These are phyloP conservation scores for Ctenodactylus gundi DNA, from an alignment of 2,113 vertebrate species.

Conservation along the genomic window DNA sequence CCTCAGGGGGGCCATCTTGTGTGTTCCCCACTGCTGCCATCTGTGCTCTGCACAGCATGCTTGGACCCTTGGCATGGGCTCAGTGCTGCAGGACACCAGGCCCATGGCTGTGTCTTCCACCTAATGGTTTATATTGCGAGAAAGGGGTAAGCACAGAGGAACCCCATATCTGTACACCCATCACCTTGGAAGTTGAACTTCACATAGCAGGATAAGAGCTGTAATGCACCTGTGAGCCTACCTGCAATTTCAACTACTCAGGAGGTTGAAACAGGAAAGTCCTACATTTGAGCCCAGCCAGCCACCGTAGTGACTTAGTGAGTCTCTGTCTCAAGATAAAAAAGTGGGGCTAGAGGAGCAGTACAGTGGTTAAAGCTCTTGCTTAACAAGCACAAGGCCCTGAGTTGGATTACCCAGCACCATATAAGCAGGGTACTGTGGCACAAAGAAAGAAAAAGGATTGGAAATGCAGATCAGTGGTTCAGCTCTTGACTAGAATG, in stretches of 20 bases:
- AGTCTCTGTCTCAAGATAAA: too few relatives aligned
- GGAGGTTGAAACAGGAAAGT: too few relatives aligned
- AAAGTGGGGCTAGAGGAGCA: too few relatives aligned
- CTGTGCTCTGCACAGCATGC: background rate
- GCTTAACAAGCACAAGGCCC: too few relatives aligned
- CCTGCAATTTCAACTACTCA: background rate
- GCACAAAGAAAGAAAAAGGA: too few relatives aligned
- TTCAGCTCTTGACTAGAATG: too few relatives aligned
- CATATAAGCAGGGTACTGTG: too few relatives aligned
- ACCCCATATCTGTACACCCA: background rate
- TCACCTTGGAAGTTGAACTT: background rate
- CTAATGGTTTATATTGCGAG: background rate
- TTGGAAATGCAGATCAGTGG: too few relatives aligned
- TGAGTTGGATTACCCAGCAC: too few relatives aligned
- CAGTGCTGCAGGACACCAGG: background rate
- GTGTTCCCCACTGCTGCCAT: background rate
- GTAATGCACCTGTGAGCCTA: background rate
- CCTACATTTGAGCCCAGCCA: too few relatives aligned
- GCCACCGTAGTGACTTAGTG: too few relatives aligned
- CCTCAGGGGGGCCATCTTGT: background rate
- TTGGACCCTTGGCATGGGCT: background rate
- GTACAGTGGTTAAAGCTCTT: too few relatives aligned
- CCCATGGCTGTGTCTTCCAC: background rate
- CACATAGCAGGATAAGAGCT: background rate
- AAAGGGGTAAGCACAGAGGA: background rate